Conservation (phyloP, 2,888 invertebrate species). For the Dione vanillae region DNA sequence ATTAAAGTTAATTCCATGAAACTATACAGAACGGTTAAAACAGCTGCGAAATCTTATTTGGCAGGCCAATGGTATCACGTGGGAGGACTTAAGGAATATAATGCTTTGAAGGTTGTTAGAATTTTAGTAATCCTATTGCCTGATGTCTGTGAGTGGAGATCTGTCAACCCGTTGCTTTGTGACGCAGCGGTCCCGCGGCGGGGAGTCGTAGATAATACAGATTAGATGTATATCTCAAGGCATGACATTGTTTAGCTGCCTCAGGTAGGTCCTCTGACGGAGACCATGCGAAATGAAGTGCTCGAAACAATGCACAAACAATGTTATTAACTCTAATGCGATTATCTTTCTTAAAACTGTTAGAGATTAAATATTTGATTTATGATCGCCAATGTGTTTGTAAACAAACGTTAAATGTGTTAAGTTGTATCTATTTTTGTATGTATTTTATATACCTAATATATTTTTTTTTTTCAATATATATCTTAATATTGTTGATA, state of each 20-base stretch:
- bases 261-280: conserved; percentile 65
- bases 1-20: conserved; percentile 73
- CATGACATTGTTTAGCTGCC: conserved; percentile 75
- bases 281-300: conserved; percentile 61
- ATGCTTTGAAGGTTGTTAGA: conserved; percentile 59
- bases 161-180: conserved; percentile 84
- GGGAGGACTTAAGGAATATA: conserved; percentile 57
- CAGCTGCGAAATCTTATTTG: conserved; percentile 65
- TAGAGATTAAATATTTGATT: conserved; percentile 34
- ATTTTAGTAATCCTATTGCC: conserved; percentile 77
- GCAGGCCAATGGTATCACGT: conserved; percentile 45
- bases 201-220: conserved; percentile 75
- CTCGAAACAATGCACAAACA: conserved; percentile 79
- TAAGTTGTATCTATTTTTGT: not conserved
- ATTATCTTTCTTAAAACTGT: conserved; percentile 57
- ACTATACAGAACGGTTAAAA: conserved; percentile 44
- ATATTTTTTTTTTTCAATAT: not conserved
- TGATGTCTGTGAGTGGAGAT: conserved; percentile 73
- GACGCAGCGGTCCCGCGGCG: conserved; percentile 74
- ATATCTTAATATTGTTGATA: not conserved
- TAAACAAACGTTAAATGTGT: conserved; percentile 16
- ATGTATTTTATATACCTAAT: not conserved
- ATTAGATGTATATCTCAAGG: conserved; percentile 80
- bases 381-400: conserved; percentile 2
- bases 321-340: conserved; percentile 76